Conservation (phyloP, 92 coral and sea anemone genomes). For the Desmophyllum pertusum region DNA sequence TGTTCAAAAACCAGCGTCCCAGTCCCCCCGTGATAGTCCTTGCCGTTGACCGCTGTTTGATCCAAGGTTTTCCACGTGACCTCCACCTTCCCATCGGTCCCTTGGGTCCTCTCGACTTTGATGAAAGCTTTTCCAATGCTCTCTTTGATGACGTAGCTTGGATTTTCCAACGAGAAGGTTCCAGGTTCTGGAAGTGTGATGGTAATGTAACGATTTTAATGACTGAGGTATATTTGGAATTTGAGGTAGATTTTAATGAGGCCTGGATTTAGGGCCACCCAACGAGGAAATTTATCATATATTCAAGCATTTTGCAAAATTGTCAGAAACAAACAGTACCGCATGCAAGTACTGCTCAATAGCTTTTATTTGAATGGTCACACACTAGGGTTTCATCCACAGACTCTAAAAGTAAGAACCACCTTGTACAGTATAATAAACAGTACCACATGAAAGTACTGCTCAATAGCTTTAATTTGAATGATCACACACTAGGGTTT, state of each 20-base stretch:
- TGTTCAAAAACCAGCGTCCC: slow-evolving; percentile 88
- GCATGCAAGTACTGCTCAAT: no score
- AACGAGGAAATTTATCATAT: no score
- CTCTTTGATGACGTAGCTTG: slow-evolving; percentile 91
- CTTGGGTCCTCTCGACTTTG: slow-evolving; percentile 84
- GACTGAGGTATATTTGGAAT: no score
- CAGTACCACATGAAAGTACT: neutral
- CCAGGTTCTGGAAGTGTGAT: slow-evolving; percentile 79
- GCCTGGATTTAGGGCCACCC: no score
- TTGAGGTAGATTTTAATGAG: no score
- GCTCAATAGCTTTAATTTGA: neutral
- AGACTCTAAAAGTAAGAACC: neutral
- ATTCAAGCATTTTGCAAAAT: no score
- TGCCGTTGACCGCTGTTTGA: slow-evolving; percentile 89
- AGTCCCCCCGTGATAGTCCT: slow-evolving; percentile 84
- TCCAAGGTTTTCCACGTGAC: slow-evolving; percentile 87
- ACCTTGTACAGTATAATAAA: neutral
- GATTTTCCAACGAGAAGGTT: slow-evolving; percentile 85
- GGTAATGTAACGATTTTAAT: no score
- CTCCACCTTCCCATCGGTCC: slow-evolving; percentile 87
- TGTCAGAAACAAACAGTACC: no score
- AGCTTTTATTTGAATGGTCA: no score
- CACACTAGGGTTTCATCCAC: no score
- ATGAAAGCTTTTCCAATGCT: slow-evolving; percentile 88
- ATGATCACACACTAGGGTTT: neutral